Conservation (phyloP, 2,113 vertebrate species). For the Podarcis muralis region DNA sequence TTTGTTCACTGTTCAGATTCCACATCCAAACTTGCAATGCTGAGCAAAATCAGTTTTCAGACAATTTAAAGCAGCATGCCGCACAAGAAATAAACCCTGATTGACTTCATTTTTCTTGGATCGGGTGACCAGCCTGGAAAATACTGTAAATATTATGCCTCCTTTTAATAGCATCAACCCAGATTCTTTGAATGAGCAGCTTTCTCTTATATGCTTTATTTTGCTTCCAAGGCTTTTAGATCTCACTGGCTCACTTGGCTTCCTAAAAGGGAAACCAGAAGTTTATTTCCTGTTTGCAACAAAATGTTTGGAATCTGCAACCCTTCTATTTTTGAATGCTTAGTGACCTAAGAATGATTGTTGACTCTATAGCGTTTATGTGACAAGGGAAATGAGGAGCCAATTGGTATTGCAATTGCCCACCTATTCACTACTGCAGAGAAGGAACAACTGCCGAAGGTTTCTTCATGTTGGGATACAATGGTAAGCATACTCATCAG, state of each 20-base stretch:
- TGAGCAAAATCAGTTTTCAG: constrained; percentile 4
- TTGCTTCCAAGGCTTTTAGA: constrained; percentile 13
- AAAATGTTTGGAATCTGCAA: constrained; percentile 58
- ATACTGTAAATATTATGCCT: constrained; percentile 21
- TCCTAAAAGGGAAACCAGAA: constrained; percentile 37
- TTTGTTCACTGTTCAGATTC: constrained; percentile 62
- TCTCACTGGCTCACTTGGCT: constrained; percentile 16
- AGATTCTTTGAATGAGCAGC: not conserved
- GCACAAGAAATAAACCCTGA: not conserved
- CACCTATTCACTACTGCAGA: constrained; percentile 11
- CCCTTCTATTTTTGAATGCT: constrained; percentile 65
- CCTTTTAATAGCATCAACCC: not conserved
- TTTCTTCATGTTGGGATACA: constrained; percentile 55
- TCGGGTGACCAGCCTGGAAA: not conserved
- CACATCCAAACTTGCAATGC: constrained; percentile 62
- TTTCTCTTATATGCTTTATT: not conserved
- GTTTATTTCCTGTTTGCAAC: constrained; percentile 55
- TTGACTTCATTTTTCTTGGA: not conserved
- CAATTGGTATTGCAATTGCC: constrained; percentile 46
- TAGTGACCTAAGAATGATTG: constrained; percentile 50
- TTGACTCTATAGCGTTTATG: constrained; percentile 64
- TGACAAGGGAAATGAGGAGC: constrained; percentile 43
- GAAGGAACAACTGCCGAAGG: constrained; percentile 39
- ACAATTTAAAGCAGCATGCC: constrained; percentile 37
- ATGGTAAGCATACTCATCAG: constrained; percentile 14